These are phyloP conservation scores for Ascaphus truei DNA, from an alignment of 2,113 vertebrate species.

Conservation along the genomic window DNA sequence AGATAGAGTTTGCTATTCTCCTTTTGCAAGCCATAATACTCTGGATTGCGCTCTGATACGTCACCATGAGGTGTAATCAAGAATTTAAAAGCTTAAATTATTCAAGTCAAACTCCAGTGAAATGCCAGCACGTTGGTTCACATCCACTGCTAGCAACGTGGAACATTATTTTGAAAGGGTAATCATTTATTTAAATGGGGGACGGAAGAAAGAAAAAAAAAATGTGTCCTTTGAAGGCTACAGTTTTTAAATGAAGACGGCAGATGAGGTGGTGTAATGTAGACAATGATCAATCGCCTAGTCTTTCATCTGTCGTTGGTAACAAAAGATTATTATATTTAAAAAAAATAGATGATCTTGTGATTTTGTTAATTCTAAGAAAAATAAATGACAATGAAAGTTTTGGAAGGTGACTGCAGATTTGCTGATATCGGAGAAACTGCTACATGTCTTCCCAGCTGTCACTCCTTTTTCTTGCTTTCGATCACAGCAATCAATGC, in stretches of 20 bases:
- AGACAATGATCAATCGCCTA: conserved; percentile 18
- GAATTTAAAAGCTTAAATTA: conserved; percentile 38
- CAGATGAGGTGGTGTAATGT: conserved; percentile 16
- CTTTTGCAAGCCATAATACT: conserved; percentile 36
- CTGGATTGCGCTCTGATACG: conserved; percentile 28
- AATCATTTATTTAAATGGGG: conserved; percentile 38
- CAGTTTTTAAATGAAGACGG: conserved; percentile 28
- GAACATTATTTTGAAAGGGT: conserved; percentile 33
- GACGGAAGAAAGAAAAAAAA: too few species aligned
- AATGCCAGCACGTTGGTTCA: conserved; percentile 25
- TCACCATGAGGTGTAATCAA: conserved; percentile 37
- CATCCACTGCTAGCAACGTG: conserved; percentile 17
- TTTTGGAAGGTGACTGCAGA: neutral
- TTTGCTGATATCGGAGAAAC: conserved; percentile 8
- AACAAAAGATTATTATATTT: conserved; percentile 27
- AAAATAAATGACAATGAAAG: neutral
- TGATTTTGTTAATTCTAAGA: conserved; percentile 24
- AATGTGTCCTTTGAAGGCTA: conserved; percentile 30
- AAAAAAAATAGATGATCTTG: conserved; percentile 21
- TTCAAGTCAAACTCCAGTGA: conserved; percentile 22
- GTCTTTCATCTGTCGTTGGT: conserved; percentile 18
- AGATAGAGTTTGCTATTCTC: conserved; percentile 35
- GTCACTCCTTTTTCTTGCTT: conserved; percentile 30
- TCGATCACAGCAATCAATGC: conserved; percentile 30
- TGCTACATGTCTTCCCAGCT: conserved; percentile 1